phyloP scores from a whole-genome alignment of 2,113 vertebrate species.

The Puma concolor region DNA sequence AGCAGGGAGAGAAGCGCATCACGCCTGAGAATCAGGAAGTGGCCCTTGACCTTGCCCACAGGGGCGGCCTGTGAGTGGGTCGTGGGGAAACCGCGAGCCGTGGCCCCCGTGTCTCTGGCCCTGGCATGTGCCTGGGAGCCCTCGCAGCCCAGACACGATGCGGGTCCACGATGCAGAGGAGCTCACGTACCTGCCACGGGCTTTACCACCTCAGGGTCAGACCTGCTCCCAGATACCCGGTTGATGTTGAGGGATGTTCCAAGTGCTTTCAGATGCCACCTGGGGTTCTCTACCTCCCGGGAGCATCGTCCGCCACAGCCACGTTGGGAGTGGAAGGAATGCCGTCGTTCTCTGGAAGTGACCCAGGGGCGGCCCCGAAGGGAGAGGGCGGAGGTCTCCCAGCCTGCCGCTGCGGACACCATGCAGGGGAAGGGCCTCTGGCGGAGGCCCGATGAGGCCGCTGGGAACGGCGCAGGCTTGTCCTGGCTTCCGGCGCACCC shows the following conservation, averaged over 20 bases:
- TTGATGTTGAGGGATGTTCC: too few species aligned
- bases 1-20: background rate
- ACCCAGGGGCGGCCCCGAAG: background rate
- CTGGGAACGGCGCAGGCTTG: background rate
- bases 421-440: background rate
- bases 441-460: background rate
- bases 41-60: background rate
- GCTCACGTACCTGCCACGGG: background rate
- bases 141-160: rapidly evolving
- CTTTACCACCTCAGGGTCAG: background rate
- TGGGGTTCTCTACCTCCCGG: background rate
- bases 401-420: rapidly evolving
- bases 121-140: rapidly evolving
- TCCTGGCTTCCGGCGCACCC: background rate
- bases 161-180: background rate
- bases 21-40: too few species aligned
- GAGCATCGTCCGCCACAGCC: background rate
- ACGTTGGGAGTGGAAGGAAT: background rate
- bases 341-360: background rate
- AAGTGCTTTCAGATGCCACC: background rate
- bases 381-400: rapidly evolving
- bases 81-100: rapidly evolving
- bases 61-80: background rate
- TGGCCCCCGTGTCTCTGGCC: too few species aligned
- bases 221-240: background rate